A percentile compares a stretch with the other conserved stretches of the same genome.
Conservation (phyloP, 1,140 invertebrate genomes). For the Nixonia krombeini region DNA sequence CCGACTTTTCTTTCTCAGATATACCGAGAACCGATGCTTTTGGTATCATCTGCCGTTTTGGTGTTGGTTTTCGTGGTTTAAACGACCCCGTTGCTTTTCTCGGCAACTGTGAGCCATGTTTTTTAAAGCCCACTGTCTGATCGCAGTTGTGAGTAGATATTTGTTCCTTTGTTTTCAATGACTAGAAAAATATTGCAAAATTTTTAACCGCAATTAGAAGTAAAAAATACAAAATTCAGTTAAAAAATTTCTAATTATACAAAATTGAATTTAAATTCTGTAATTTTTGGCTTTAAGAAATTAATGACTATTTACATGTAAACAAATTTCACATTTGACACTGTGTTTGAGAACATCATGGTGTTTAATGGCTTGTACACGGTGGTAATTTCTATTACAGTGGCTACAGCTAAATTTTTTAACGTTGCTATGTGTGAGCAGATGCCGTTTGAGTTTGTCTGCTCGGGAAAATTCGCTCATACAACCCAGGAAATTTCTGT, state of each 20-base stretch:
- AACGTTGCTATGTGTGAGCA: slow-evolving; percentile 77
- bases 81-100: slow-evolving; percentile 65
- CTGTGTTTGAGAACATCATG: slow-evolving; percentile 66
- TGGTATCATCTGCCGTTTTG: slow-evolving; percentile 61
- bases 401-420: slow-evolving; percentile 72
- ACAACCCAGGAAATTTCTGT: slow-evolving; percentile 76
- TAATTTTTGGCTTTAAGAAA: no score
- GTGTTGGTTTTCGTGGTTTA: slow-evolving; percentile 65
- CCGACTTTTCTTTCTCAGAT: slow-evolving; percentile 61
- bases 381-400: slow-evolving; percentile 74
- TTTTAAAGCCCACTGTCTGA: slow-evolving; percentile 57
- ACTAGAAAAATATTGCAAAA: slow-evolving; percentile 42
- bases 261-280: no score
- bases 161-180: slow-evolving; percentile 66
- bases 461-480: slow-evolving; percentile 77
- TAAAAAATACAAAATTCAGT: neutral
- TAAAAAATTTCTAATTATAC: no score
- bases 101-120: slow-evolving; percentile 62
- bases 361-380: slow-evolving; percentile 69
- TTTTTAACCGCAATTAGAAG: neutral
- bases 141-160: slow-evolving; percentile 65
- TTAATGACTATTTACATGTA: slow-evolving; percentile 65
- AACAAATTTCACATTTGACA: slow-evolving; percentile 66
- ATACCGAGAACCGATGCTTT: slow-evolving; percentile 49
- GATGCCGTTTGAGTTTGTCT: slow-evolving; percentile 75